Evolutionary conservation across 2,797 vertebrate species (phyloP).

Genomic region (Macroramphosus scolopax): DNA sequence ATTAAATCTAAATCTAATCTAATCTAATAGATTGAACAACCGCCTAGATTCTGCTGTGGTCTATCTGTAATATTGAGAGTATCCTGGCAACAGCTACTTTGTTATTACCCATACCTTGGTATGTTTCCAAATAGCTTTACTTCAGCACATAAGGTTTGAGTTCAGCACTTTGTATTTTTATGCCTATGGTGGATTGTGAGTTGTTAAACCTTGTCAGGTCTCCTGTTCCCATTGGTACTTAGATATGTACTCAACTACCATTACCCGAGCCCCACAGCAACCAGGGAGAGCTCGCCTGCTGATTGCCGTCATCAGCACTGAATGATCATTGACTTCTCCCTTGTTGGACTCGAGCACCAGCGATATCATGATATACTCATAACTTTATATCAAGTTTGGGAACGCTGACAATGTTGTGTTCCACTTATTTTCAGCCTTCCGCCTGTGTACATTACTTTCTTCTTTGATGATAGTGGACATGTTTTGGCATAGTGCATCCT

Average conservation of each 20-base stretch:
- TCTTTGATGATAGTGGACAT: constrained; percentile 55
- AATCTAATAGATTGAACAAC: too few relatives aligned
- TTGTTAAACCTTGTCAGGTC: too few relatives aligned
- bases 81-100: too few relatives aligned
- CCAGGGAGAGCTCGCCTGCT: constrained; percentile 37
- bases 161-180: constrained; percentile 39
- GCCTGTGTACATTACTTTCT: constrained; percentile 48
- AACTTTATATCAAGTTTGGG: constrained; percentile 61
- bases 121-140: constrained; percentile 16
- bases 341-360: constrained; percentile 39
- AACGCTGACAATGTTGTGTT: constrained; percentile 44
- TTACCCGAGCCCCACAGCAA: constrained; percentile 51
- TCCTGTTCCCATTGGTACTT: constrained; percentile 45
- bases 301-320: constrained; percentile 59
- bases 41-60: too few relatives aligned
- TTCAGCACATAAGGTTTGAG: constrained; percentile 17
- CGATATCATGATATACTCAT: constrained; percentile 51
- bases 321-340: constrained; percentile 58
- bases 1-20: too few relatives aligned
- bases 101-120: not conserved
- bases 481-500: constrained; percentile 36
- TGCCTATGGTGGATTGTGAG: constrained; percentile 30
- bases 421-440: constrained; percentile 39
- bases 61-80: too few relatives aligned
- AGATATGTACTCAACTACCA: constrained; percentile 40